These are phyloP conservation scores for Hetaerina titia DNA, from an alignment of 2,888 invertebrate genomes.

Conservation along the genomic window DNA sequence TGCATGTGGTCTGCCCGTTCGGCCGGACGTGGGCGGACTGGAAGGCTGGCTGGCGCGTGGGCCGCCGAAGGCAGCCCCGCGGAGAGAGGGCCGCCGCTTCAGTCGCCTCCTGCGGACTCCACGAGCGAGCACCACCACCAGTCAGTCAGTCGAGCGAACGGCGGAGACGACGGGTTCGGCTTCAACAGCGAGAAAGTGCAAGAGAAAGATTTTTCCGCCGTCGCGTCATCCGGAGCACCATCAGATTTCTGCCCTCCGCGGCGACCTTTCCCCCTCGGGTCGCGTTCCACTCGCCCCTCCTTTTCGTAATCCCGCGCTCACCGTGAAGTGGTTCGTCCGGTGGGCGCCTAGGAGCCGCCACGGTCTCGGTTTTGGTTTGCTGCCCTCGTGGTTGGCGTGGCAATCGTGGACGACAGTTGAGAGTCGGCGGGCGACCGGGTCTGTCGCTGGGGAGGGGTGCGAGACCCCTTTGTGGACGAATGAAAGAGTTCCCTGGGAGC, in stretches of 20 bases:
- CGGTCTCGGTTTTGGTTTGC: not conserved
- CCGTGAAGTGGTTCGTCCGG: not conserved
- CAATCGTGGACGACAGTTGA: constrained; percentile 24
- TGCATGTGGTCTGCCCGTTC: not conserved
- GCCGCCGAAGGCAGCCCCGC: not conserved
- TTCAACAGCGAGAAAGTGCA: not conserved
- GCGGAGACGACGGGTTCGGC: not conserved
- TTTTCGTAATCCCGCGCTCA: constrained; percentile 36
- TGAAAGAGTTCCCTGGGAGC: not conserved
- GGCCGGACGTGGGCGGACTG: not conserved
- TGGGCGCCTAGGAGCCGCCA: not conserved
- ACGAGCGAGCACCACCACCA: not conserved
- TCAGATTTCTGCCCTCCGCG: not conserved
- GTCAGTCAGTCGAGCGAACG: not conserved
- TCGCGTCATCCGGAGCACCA: not conserved
- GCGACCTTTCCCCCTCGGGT: not conserved
- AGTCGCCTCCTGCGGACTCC: constrained; percentile 45
- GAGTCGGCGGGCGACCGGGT: constrained; percentile 45
- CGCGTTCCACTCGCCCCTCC: not conserved
- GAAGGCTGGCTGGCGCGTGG: not conserved
- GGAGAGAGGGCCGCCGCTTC: not conserved
- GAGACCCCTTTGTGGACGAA: not conserved
- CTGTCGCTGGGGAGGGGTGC: constrained; percentile 15
- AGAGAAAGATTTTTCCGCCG: not conserved
- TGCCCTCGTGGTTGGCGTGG: not conserved